phyloP scores from a whole-genome alignment of 2,797 vertebrate genomes.

The Tragelaphus eurycerus region DNA sequence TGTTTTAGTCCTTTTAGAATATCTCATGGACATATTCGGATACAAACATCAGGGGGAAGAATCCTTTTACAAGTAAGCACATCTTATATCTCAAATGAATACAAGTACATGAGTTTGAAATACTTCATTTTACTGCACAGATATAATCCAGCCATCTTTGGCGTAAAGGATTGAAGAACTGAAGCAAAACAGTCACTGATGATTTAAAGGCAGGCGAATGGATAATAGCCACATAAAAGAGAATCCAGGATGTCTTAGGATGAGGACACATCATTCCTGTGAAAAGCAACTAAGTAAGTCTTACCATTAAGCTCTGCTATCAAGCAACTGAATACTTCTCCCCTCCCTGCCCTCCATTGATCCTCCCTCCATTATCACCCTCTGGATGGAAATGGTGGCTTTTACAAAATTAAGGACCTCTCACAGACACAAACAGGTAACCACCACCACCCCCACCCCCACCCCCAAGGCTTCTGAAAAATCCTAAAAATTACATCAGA shows the following conservation, averaged over 20 bases:
- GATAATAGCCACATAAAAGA: neutral
- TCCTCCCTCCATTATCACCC: neutral
- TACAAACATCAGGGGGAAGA: neutral
- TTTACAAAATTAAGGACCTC: neutral
- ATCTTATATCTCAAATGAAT: conserved; percentile 4
- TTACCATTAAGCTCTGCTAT: neutral
- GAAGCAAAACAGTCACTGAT: neutral
- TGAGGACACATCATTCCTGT: neutral
- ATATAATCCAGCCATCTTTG: neutral
- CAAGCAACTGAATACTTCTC: neutral
- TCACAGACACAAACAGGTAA: neutral
- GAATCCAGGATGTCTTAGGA: neutral
- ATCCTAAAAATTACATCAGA: neutral
- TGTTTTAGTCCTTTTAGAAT: neutral
- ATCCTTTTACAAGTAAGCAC: neutral
- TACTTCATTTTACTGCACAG: conserved; percentile 62
- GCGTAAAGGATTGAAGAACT: neutral
- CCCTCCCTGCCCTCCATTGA: neutral
- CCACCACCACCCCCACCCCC: neutral
- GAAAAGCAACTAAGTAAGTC: neutral
- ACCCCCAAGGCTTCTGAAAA: neutral
- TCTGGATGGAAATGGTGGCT: neutral
- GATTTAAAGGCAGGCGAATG: neutral
- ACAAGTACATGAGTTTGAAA: conserved; percentile 7
- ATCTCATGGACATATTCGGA: neutral